Base-by-base conservation (phyloP, 2,113 vertebrate genomes). In the Leptobrachium leishanense region DNA sequence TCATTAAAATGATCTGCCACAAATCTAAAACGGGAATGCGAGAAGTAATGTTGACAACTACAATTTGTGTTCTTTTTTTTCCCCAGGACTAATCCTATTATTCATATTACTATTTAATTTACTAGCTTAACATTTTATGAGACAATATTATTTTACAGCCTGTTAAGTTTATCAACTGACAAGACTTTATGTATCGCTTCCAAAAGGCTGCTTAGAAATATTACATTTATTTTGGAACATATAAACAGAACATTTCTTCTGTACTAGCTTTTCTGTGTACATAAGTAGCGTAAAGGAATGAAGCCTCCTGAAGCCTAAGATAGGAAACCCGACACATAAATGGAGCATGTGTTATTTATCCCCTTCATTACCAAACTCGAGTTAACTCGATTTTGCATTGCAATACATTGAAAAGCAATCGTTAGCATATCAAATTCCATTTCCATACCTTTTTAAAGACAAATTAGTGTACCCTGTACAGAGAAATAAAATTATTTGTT, bases 81-180 rank as follows among this genome's bases (percentile, higher is more conserved):
- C 83, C 20, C 83, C 72, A 85, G 72, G 84, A 81, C 63, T 88
- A 90, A 84, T 90, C 85, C 83, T 81, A 84, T 77, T 68, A 84
- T 64, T 87, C 70, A 39, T 81, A 89, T 92, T 88, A 89, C 62
- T 67, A 73, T 40, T 72, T 88, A 85, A 85, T 89, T 91, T 90
- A 85, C 81, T 68, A 42, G 86, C 87, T 88, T 85, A 85, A 84
- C 87, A 12, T 87, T 90, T 90, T 87, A 89, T 85, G 72, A 73
- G 82, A 74, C 66, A 88, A 85, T 89, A 88, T 87, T 87, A 72
- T 90, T 92, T 88, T 90, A 89, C 85, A 74, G 85, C 84, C 79
- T 86, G 46, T 84, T 90, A 86, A 63, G 82, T 88, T 92, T 90
- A 87, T 89, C 87, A 89, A 55, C 43, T 70, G 75, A 82, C 72